A percentile compares a stretch with the other conserved stretches of the same genome.
Conservation (phyloP, 2,113 vertebrate species). For the Morone saxatilis region DNA sequence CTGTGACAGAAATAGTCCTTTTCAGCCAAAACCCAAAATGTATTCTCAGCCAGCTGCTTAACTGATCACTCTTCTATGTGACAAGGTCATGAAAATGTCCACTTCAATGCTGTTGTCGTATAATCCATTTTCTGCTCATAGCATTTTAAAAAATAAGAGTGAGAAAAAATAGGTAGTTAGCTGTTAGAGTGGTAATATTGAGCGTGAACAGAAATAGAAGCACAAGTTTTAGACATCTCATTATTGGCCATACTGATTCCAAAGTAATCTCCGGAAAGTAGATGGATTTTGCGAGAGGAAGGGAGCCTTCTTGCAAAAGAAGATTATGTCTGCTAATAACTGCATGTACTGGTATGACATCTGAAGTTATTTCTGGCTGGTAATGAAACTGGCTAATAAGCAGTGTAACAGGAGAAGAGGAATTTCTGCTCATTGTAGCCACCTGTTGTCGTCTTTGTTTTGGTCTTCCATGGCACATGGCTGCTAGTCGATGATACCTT, state of each 20-base stretch:
- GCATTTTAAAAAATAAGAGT: not conserved
- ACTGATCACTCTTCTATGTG: not conserved
- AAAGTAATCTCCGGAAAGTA: slow-evolving; percentile 3
- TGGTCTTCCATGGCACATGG: not conserved
- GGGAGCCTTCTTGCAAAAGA: not conserved
- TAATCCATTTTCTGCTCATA: not conserved
- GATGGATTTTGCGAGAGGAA: not conserved
- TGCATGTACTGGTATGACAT: slow-evolving; percentile 7
- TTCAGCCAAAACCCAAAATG: too few relatives aligned
- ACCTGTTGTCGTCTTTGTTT: slow-evolving; percentile 41
- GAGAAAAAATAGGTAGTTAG: not conserved
- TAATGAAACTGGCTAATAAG: slow-evolving; percentile 27
- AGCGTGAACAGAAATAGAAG: not conserved
- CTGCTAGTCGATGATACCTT: not conserved
- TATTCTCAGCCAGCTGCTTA: not conserved
- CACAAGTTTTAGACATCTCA: not conserved
- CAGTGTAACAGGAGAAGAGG: slow-evolving; percentile 8
- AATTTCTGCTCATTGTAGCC: slow-evolving; percentile 25
- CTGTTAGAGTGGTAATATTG: not conserved
- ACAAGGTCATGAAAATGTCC: not conserved
- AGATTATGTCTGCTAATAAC: slow-evolving; percentile 15
- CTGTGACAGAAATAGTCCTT: not conserved
- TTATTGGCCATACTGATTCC: not conserved
- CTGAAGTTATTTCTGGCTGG: slow-evolving; percentile 29
- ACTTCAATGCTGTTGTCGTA: not conserved